Percentiles rank a stretch among this genome's conserved stretches.
Evolutionary conservation across 2,113 vertebrate species (phyloP).

Genomic region (Sylvia atricapilla): DNA sequence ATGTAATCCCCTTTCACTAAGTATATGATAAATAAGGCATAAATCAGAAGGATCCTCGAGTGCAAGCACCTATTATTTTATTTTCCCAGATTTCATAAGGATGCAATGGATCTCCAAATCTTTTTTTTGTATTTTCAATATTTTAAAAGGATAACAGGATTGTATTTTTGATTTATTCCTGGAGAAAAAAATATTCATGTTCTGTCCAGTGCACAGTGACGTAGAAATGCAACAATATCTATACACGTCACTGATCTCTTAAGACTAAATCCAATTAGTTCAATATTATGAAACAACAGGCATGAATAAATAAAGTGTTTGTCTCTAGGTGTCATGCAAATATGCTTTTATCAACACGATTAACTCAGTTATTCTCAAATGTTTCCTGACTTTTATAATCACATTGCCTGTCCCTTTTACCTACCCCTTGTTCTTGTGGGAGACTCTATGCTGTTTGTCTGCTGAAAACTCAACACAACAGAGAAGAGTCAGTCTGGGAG

Average conservation of each 20-base stretch:
- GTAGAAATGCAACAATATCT: background rate
- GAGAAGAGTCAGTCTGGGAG: background rate
- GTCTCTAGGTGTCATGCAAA: background rate
- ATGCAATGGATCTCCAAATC: background rate
- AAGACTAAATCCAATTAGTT: background rate
- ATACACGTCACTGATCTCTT: background rate
- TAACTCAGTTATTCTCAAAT: background rate
- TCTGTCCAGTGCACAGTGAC: background rate
- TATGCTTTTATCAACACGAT: background rate
- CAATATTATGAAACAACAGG: background rate
- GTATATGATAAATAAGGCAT: background rate
- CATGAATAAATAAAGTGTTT: background rate
- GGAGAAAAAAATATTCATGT: background rate
- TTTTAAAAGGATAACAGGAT: background rate
- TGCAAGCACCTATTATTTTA: background rate
- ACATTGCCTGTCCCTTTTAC: background rate
- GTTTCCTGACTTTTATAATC: background rate
- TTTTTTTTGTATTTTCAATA: background rate
- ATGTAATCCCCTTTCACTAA: background rate
- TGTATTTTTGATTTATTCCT: background rate
- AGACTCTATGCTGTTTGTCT: background rate
- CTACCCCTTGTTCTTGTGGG: background rate
- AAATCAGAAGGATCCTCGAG: background rate
- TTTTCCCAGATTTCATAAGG: background rate
- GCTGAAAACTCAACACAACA: background rate